Base-by-base conservation (phyloP, 2,113 vertebrate genomes). In the Triplophysa siluroides region DNA sequence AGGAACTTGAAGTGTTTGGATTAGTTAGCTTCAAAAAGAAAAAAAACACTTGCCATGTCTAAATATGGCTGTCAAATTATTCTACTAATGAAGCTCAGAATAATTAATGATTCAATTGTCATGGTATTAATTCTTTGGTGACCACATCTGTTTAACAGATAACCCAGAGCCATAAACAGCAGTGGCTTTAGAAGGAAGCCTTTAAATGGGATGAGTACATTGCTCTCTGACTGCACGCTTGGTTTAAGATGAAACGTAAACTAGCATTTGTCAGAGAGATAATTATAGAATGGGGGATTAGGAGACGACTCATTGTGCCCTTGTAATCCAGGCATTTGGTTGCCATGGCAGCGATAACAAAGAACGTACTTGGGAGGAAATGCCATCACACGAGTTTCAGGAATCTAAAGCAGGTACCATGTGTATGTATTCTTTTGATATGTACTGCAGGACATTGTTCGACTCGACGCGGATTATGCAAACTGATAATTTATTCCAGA, bases 241-340 rank as follows among this genome's bases (percentile, higher is more conserved):
- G 66, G 78, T 80, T 83, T 75, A 84, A 81, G 79, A 54, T 84
- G 79, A 81, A 81, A 81, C 68, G 79, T 81, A 84, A 84, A 81
- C 79, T 78, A 81, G 75, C 69, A 84, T 84, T 84, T 81, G 75
- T 80, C 75, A 81, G 77, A 61, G 71, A 71, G 84, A 79, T 80
- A 80, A 83, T 85, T 83, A 81, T 78, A 81, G 81, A 78, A 85
- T 77, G 62, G 56, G 67, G 81, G 80, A 81, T 83, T 75, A 81
- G 81, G 81, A 80, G 70, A 81, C 14, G 13, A 50, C 74, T 68
- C 68, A 64, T 73, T 73, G 67, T 81, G 65, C 75, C 52, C 76
- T 33, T 52, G 71, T 72, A 83, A 70, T 77, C 70, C 77, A 66
- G 67, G 79, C 75, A 63, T 71, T 67, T n/a, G 64, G 84, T 83